Evolutionary conservation across 2,113 vertebrate genomes (phyloP).

Genomic region (Cyprinodon brontotheroides): DNA sequence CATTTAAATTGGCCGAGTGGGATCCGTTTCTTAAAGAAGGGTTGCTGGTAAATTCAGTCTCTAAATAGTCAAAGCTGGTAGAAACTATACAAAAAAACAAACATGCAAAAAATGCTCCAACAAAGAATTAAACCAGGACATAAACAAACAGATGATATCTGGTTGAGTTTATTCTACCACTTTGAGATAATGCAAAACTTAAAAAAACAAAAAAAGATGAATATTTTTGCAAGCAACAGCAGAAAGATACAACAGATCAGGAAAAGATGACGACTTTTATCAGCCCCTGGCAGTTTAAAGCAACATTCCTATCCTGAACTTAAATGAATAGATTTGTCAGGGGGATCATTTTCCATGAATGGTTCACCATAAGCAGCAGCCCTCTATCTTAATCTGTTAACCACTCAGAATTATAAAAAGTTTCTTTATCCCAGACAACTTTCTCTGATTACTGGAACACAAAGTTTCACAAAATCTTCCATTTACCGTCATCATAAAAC

Average conservation of each 20-base stretch:
- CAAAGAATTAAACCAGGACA: no score
- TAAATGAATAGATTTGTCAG: not conserved
- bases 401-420: not conserved
- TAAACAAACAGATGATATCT: no score
- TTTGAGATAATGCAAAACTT: no score
- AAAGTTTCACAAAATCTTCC: slow-evolving; percentile 6
- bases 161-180: no score
- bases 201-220: not conserved
- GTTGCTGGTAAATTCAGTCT: no score
- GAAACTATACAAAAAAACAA: no score
- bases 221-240: not conserved
- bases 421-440: not conserved
- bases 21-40: no score
- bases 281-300: not conserved
- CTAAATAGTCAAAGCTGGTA: no score
- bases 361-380: not conserved
- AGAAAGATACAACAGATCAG: not conserved
- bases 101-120: no score
- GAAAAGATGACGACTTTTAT: not conserved
- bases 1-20: no score
- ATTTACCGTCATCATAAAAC: slow-evolving; percentile 8
- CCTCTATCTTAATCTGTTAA: not conserved
- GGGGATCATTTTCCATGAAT: no score
- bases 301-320: no score
- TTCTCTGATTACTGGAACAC: slow-evolving; percentile 1